Base-by-base conservation (phyloP, 2,113 vertebrate species). In the Pristiophorus japonicus region DNA sequence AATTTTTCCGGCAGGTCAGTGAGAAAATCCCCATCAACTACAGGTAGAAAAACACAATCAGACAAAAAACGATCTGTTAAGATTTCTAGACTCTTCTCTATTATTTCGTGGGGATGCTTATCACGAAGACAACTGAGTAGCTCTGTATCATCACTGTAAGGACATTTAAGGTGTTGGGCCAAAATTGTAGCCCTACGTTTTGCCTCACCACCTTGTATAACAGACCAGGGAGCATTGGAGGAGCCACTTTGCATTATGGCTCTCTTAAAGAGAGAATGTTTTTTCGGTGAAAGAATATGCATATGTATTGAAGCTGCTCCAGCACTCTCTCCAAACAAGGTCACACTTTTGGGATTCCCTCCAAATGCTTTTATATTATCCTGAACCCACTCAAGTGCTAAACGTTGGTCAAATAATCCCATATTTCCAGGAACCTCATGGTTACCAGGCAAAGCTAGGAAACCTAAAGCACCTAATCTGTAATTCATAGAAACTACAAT, bases 401-500 rank as follows among this genome's bases (percentile, higher is more conserved):
- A 38, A 73, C 98, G 98, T 97, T 99, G 99, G 95, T 99, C 99
- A 96, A 99, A 98, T 4, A 99, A 97, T 10, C 98, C 99, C 20
- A 96, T 96, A 18, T 99, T 99, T 45, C 98, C 98, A 45, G 97
- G 97, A 95, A 98, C 97, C 84, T 98, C 97, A 8, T 96, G 65
- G 90, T 97, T 98, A 95, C 98, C 97, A n/a, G 98, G 98, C 96
- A 99, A 96, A 96, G 98, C 97, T 96, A 99, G 97, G 96, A 99
- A 99, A 22, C 98, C 98, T 0, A 99, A 65, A 0, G 97, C 97
- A 63, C 98, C 98, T 1, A 97, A 27, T 96, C 98, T 98, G 95
- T 99, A 99, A 96, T 99, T 99, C 97, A 99, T 98, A 65, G 99
- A 99, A 95, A 99, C 98, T 0, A 99, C 98, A 16, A 99, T 97